phyloP scores from a whole-genome alignment of 2,113 vertebrate genomes.

The Rana temporaria region DNA sequence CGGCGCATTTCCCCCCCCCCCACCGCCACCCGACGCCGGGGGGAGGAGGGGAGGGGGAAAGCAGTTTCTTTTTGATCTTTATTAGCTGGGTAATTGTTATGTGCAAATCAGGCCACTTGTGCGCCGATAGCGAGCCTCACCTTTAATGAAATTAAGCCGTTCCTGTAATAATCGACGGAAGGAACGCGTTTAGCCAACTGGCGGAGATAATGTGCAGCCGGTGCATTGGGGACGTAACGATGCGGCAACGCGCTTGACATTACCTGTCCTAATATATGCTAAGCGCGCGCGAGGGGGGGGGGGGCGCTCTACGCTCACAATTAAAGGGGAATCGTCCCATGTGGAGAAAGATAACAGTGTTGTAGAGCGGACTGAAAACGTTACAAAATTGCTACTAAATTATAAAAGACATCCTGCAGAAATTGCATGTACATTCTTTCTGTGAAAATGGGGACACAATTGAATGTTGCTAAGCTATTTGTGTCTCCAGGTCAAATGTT shows the following conservation, averaged over 20 bases:
- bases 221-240: conserved; percentile 17
- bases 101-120: conserved; percentile 14
- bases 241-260: not conserved
- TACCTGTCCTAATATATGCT: not conserved
- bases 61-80: conserved; percentile 28
- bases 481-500: no score
- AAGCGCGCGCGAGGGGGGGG: not conserved
- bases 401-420: no score
- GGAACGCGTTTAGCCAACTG: not conserved
- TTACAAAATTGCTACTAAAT: no score
- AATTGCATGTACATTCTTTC: no score
- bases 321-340: no score
- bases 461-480: no score
- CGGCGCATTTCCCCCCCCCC: not conserved
- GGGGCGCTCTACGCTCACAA: no score
- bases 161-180: conserved; percentile 13
- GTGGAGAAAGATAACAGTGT: no score
- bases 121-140: not conserved
- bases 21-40: not conserved
- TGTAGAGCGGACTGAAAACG: no score
- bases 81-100: conserved; percentile 52
- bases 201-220: not conserved
- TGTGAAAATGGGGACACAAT: no score
- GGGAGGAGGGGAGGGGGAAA: conserved; percentile 15
- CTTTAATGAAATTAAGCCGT: conserved; percentile 10